Percentiles rank a stretch among this genome's conserved stretches.
These are phyloP conservation scores for Loxodonta africana DNA, from an alignment of 2,113 vertebrate species.

Conservation along the genomic window DNA sequence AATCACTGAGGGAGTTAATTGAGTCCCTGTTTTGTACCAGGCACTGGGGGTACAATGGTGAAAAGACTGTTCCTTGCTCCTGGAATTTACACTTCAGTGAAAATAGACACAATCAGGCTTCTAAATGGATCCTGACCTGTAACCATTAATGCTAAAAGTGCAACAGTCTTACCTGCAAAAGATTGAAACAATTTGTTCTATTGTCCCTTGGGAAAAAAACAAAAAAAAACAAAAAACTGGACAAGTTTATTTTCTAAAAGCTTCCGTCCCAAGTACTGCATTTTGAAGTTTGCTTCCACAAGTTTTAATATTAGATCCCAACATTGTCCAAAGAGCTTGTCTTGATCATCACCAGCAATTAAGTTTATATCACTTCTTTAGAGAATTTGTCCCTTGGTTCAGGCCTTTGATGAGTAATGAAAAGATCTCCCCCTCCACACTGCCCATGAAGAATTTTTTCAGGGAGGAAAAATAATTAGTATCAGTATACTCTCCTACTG, in stretches of 20 bases:
- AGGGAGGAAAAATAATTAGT: background rate
- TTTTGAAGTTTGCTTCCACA: background rate
- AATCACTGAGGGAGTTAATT: background rate
- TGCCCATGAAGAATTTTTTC: background rate
- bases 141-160: background rate
- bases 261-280: background rate
- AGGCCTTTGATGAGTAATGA: background rate
- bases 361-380: background rate
- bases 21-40: background rate
- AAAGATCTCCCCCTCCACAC: background rate
- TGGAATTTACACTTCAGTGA: background rate
- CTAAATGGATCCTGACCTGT: background rate
- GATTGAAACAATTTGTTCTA: background rate
- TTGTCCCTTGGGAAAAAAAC: background rate
- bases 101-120: conserved; percentile 29
- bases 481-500: background rate
- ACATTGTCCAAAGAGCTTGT: background rate
- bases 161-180: background rate
- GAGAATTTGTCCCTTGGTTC: background rate
- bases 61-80: background rate
- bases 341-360: background rate
- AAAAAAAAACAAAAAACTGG: background rate
- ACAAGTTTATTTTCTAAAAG: background rate
- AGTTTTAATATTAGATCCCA: background rate
- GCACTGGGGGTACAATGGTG: background rate